Base-by-base conservation (phyloP, 2,888 invertebrate genomes). In the Adelognathus sp. region DNA sequence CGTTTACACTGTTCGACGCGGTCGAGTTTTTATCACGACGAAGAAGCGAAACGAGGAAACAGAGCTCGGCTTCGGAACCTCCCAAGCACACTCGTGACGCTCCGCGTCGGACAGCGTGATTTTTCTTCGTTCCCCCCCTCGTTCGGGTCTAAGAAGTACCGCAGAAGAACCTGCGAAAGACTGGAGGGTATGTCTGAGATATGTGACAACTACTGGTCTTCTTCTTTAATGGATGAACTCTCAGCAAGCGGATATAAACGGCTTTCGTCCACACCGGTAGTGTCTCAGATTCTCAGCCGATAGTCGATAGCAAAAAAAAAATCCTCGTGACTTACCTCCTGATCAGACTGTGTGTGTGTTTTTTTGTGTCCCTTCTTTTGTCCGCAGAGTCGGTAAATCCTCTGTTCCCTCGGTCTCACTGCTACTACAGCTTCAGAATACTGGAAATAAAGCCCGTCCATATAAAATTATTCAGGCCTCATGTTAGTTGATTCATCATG, bases 281-380 rank as follows among this genome's bases (percentile, higher is more conserved):
- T 64, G 61, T 75, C 66, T 79, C 21, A n/a, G 50, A 36, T 63
- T 31, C 52, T 41, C 27, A 21, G 7, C 16, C 54, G 60, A 60
- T 41, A 60, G 70, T 74, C 52, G 64, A 75, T 66, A 66, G 60
- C 61, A 54, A 75, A 71, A 79, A 71, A 75, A 75, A 75, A 66
- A 75, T 75, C 70, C 71, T 56, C 54, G 56, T 4, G 31, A 7
- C 64, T n/a, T 11, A 11, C 21, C n/a, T 24, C 50, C 9, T n/a
- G 18, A 36, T 9, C 9, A 36, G 36, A 1, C 2, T 36, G 36
- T 36, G n/a, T 36, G 11, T 50, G 46, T 24, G 46, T 46, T 33
- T 46, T 31, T 2, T 18, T 21, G 31, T 70, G 29, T 36, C 54
- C 56, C 21, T 50, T 44, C 66, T 77, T 61, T 64, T 52, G 74